Evolutionary conservation across 2,888 invertebrate genomes (phyloP), one percentile per base, ranked within the genome.

Genomic region (Cryptocheilus praepositus): DNA sequence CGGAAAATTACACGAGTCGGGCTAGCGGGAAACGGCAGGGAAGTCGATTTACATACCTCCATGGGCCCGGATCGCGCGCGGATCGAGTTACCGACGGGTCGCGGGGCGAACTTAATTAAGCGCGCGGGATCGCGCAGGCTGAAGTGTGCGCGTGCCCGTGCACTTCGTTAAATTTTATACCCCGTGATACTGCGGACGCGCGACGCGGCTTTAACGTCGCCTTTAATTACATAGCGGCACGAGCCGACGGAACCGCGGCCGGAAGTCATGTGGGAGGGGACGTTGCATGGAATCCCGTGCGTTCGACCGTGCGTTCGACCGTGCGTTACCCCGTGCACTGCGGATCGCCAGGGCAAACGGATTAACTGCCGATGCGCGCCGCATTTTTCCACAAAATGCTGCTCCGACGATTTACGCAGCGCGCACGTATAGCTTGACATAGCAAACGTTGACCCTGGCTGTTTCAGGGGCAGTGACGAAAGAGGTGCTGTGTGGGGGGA

Each of bases 161-260:
- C 76, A 78, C 73, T 76, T 78, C 79, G 78, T 78, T 78, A 79
- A 72, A 78, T 78, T 78, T 78, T 73, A 78, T 78, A 74, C 76
- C 65, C 61, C 76, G 76, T 78, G 78, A 78, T 78, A 75, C 67
- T 65, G 63, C 67, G 63, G 76, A 73, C 36, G 66, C 54, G 60
- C 44, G 56, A 21, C 3, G 36, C 25, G 15, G 55, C 18, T 2
- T 19, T 49, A 16, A 2, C 36, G 55, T 64, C 57, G 54, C 58
- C 67, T 67, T 67, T 67, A 67, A 67, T 67, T 67, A 67, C 63
- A 36, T 36, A 56, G 43, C 67, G 59, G 53, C 52, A 43, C 25
- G 22, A 55, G 21, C 3, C 65, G 56, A 28, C 49, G 59, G 45
- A 16, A 43, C 19, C 49, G 49, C 43, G 28, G 15, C 21, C 21